Evolutionary conservation across 2,888 invertebrate genomes (phyloP), one percentile per base, ranked within the genome.

Genomic region (Agonopterix arenella): DNA sequence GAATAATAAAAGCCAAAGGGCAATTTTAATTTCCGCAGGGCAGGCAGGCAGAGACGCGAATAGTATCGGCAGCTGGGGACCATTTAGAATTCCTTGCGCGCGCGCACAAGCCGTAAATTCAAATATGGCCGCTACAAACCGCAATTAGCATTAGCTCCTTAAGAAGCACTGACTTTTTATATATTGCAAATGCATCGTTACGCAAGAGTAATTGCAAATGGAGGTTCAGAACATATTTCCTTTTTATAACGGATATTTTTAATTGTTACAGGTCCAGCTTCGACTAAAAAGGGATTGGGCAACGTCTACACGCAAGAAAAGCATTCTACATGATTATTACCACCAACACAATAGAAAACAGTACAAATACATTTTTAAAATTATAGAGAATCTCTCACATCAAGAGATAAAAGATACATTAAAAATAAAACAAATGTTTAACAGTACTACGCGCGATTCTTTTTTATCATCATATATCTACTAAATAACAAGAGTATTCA

Each of bases 301-400:
- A 88, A 89, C 68, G 89, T 88, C 48, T 89, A 89, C 73, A 89
- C 89, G 45, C 86, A 88, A 69, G 86, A 88, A 57, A 85, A 85
- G 62, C 88, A 84, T 55, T 69, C 73, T n/a, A 66, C 73, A 38
- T 76, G 62, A 70, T 50, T 47, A 59, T 55, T 53, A 69, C 66
- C 66, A 67, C 61, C 65, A 68, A 66, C 48, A 62, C 49, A 57
- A 52, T 52, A 54, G 55, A 54, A 55, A 57, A 68, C 66, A 80
- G 78, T 81, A 85, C 80, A 82, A 81, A 82, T 64, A 58, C 55
- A 58, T 58, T 56, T 53, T 11, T 40, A 40, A 43, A 45, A 44
- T 28, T 28, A 42, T 13, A 56, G 57, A 62, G 59, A 71, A 79
- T 84, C 82, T 84, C 82, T 82, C 82, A 75, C 68, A 64, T 67